phyloP scores from a whole-genome alignment of 2,113 vertebrate genomes.

The Tachysurus vachellii region DNA sequence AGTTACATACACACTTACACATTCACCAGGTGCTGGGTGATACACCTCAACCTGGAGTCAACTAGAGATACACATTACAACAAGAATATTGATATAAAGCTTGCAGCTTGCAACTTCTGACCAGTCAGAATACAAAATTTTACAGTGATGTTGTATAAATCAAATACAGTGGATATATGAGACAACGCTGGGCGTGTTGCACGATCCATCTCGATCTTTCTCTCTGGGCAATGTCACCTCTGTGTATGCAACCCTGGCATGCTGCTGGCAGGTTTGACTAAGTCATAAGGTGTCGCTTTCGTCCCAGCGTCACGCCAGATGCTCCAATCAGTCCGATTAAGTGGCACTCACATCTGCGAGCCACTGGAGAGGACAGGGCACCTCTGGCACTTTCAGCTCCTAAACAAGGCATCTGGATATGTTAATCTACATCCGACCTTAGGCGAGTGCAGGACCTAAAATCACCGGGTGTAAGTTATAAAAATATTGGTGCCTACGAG shows the following conservation, averaged over 20 bases:
- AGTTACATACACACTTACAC: not conserved
- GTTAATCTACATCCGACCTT: slow-evolving; percentile 3
- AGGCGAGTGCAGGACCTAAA: not conserved
- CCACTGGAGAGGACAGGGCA: slow-evolving; percentile 60
- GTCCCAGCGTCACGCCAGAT: slow-evolving; percentile 55
- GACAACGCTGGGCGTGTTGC: not conserved
- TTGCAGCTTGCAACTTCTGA: not conserved
- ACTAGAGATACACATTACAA: not conserved
- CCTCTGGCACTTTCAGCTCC: slow-evolving; percentile 46
- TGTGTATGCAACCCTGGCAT: slow-evolving; percentile 35
- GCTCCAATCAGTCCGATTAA: slow-evolving; percentile 62
- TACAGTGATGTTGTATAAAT: not conserved
- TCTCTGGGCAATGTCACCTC: slow-evolving; percentile 58
- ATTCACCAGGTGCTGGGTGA: not conserved
- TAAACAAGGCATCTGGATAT: slow-evolving; percentile 30
- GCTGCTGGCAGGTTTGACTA: slow-evolving; percentile 50
- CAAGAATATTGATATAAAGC: not conserved
- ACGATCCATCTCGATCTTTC: not conserved
- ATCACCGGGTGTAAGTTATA: not conserved
- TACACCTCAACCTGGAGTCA: not conserved
- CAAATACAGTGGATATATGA: not conserved
- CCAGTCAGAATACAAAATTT: not conserved
- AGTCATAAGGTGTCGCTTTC: slow-evolving; percentile 54
- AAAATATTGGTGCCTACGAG: not conserved
- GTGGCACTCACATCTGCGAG: slow-evolving; percentile 52